Base-by-base conservation (phyloP, 1,140 invertebrate species). In the Littorina saxatilis region DNA sequence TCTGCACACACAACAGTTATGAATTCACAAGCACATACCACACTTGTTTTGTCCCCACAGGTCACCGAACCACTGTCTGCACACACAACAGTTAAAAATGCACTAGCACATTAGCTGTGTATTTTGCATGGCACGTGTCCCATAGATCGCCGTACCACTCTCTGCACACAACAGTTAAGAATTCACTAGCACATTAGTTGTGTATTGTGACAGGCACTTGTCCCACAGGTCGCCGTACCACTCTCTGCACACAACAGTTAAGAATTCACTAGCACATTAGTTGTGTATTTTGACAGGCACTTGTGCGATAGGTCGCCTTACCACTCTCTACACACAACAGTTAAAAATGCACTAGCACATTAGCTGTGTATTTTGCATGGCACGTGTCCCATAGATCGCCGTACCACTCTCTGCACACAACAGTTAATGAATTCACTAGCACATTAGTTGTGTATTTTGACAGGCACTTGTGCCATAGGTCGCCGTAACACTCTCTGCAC, bases 221-320 rank as follows among this genome's bases (percentile, higher is more conserved):
- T 82, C 72, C 58, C 88, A 81, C n/a, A 87, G 63, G 15, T 77
- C 39, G 0, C 66, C 50, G 58, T 90, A 88, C n/a, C 73, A 81
- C 4, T 85, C 58, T 32, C 85, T 81, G 61, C 29, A 32, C 9
- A 0, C 55, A 13, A 50, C 47, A 50, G 9, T 50, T 50, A 50
- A 11, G 47, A 20, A 9, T 20, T 50, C 9, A 50, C 47, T 50
- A 9, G 20, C 47, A 50, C 47, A 11, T 20, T 9, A 20, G 9
- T 11, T 50, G 47, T 9, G 9, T 50, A 11, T 50, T 50, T 50
- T 50, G 20, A n/a, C n/a, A n/a, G n/a, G n/a, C n/a, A n/a, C n/a
- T n/a, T n/a, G n/a, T 82, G 68, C 58, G 87, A 81, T 20, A 87
- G 63, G 15, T 77, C 39, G 0, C 66, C 50, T 52, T 90, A 88